These are phyloP conservation scores for Xiphophorus maculatus DNA, from an alignment of 2,113 vertebrate genomes.

Conservation along the genomic window DNA sequence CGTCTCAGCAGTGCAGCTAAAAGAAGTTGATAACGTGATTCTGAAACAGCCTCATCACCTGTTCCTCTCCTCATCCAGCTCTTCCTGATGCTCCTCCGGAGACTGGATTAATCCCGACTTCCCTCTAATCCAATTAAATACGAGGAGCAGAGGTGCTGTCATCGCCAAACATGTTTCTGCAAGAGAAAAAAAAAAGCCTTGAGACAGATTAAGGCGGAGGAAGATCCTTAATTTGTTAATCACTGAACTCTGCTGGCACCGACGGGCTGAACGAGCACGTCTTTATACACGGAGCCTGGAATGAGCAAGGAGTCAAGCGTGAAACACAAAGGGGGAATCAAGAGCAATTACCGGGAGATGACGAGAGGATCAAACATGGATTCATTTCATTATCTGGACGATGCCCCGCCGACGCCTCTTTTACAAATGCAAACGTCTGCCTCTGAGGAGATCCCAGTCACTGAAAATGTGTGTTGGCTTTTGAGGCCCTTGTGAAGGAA, in stretches of 20 bases:
- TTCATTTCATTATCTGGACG: constrained; percentile 66
- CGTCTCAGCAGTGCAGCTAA: constrained; percentile 21
- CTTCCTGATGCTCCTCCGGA: constrained; percentile 9
- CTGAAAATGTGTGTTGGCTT: constrained; percentile 23
- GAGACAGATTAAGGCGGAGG: constrained; percentile 72
- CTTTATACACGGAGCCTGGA: constrained; percentile 52
- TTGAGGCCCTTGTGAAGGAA: background rate
- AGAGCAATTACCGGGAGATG: constrained; percentile 68
- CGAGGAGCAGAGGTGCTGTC: constrained; percentile 67
- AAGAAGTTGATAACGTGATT: constrained; percentile 56
- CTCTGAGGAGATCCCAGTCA: constrained; percentile 13
- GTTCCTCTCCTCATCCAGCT: constrained; percentile 33
- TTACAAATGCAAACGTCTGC: constrained; percentile 55
- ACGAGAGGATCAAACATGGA: constrained; percentile 59
- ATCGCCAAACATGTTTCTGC: constrained; percentile 69
- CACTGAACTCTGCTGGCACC: constrained; percentile 65
- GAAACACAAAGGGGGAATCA: constrained; percentile 77
- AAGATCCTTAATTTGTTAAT: constrained; percentile 77
- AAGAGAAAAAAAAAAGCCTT: constrained; percentile 57
- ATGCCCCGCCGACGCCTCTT: constrained; percentile 25
- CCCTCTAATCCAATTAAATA: constrained; percentile 77
- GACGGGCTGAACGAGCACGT: constrained; percentile 54
- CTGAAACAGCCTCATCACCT: constrained; percentile 68
- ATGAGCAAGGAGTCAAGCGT: constrained; percentile 62
- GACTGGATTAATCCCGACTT: constrained; percentile 61